Evolutionary conservation across 2,113 vertebrate genomes (phyloP).

Genomic region (Odontophorus gujanensis): DNA sequence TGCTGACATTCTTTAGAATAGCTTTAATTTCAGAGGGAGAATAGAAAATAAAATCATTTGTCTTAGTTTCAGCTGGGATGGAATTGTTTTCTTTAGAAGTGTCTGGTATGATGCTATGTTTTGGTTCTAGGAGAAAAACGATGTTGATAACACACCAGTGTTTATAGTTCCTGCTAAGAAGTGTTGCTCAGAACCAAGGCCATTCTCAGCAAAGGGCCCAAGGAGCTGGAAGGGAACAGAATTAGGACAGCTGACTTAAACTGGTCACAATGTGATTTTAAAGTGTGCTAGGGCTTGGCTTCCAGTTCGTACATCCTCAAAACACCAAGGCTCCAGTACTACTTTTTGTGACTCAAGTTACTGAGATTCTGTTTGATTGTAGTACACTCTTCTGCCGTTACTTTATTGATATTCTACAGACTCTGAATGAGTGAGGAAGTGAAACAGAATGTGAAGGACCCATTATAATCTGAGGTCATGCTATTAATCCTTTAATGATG

Average conservation of each 20-base stretch:
- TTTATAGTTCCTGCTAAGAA: no score
- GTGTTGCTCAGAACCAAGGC: no score
- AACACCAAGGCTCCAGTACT: neutral
- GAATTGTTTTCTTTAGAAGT: neutral
- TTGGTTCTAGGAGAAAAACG: no score
- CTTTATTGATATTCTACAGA: neutral
- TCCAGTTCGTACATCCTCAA: neutral
- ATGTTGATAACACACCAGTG: no score
- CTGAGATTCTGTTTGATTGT: neutral
- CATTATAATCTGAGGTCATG: neutral
- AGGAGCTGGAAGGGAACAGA: no score
- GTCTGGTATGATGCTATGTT: no score
- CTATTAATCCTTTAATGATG: neutral
- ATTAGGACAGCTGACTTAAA: no score
- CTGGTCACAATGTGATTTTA: neutral
- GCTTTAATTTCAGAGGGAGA: slow-evolving; percentile 7
- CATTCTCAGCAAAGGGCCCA: no score
- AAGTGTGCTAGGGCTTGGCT: neutral
- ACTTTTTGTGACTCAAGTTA: neutral
- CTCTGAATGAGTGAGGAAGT: neutral
- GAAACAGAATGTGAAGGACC: neutral
- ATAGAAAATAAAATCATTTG: neutral
- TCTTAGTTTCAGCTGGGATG: neutral
- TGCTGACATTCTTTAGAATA: neutral
- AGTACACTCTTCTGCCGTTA: neutral